These are phyloP conservation scores for Sporophila hypoxantha DNA, from an alignment of 2,113 vertebrate species.

Conservation along the genomic window DNA sequence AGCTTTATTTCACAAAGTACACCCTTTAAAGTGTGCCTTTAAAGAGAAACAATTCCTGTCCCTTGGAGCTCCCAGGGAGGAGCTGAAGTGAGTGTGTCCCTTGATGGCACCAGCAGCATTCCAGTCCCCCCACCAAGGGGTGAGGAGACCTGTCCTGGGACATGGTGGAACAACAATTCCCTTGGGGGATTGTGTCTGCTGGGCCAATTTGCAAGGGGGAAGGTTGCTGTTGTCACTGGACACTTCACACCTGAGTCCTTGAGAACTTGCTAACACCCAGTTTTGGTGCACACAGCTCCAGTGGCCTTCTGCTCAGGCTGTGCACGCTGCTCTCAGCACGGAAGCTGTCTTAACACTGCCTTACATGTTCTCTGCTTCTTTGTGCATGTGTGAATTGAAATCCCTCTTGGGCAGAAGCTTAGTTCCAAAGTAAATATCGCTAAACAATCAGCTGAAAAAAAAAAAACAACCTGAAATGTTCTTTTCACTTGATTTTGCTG, in stretches of 20 bases:
- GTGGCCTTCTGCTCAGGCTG: not conserved
- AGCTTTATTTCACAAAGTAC: not conserved
- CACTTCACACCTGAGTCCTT: not conserved
- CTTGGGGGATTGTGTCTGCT: accelerated
- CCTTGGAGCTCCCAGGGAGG: not conserved
- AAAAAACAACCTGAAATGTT: not conserved
- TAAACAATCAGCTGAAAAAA: not conserved
- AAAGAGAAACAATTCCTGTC: not conserved
- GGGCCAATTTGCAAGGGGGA: not conserved
- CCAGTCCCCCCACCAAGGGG: not conserved
- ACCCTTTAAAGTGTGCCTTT: not conserved
- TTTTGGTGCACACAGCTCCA: not conserved
- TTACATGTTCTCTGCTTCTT: not conserved
- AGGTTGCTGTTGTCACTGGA: not conserved
- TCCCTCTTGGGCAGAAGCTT: not conserved
- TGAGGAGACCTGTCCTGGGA: not conserved
- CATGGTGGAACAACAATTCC: accelerated
- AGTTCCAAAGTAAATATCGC: not conserved
- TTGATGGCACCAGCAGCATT: not conserved
- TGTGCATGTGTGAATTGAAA: not conserved
- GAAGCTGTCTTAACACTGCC: not conserved
- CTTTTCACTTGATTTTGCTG: not conserved
- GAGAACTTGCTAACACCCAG: not conserved
- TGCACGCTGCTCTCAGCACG: not conserved
- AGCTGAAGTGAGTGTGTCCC: not conserved